Evolutionary conservation across 2,797 vertebrate species (phyloP).

Genomic region (Centropyge bicolor): DNA sequence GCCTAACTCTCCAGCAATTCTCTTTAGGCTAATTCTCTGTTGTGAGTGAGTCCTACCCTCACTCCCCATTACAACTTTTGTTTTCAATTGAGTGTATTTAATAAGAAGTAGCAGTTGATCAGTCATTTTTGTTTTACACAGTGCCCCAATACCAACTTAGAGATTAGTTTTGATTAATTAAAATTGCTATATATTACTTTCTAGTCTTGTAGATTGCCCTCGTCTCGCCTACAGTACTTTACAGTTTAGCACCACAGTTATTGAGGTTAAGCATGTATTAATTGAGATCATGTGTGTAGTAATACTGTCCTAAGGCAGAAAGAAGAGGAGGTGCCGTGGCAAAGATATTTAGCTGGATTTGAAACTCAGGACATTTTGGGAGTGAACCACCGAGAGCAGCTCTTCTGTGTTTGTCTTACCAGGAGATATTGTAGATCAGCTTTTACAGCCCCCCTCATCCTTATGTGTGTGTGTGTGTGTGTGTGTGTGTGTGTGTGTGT

Average conservation of each 20-base stretch:
- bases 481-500: constrained; percentile 26
- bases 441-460: constrained; percentile 35
- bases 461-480: constrained; percentile 15
- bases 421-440: constrained; percentile 28
- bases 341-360: constrained; percentile 20
- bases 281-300: constrained; percentile 35
- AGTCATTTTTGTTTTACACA: too few relatives aligned
- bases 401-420: constrained; percentile 17
- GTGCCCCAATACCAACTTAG: not conserved
- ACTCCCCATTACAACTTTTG: too few relatives aligned
- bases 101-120: too few relatives aligned
- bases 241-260: constrained; percentile 15
- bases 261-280: constrained; percentile 45
- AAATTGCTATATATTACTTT: constrained; percentile 14
- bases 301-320: constrained; percentile 21
- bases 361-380: not conserved
- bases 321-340: not conserved
- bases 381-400: not conserved
- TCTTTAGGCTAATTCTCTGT: too few relatives aligned
- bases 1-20: too few relatives aligned
- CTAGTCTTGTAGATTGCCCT: not conserved
- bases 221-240: not conserved
- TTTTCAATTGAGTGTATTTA: too few relatives aligned
- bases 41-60: too few relatives aligned
- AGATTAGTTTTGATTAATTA: constrained; percentile 21